Base-by-base conservation (phyloP, 2,888 invertebrate genomes). In the Mycalesis mineus region DNA sequence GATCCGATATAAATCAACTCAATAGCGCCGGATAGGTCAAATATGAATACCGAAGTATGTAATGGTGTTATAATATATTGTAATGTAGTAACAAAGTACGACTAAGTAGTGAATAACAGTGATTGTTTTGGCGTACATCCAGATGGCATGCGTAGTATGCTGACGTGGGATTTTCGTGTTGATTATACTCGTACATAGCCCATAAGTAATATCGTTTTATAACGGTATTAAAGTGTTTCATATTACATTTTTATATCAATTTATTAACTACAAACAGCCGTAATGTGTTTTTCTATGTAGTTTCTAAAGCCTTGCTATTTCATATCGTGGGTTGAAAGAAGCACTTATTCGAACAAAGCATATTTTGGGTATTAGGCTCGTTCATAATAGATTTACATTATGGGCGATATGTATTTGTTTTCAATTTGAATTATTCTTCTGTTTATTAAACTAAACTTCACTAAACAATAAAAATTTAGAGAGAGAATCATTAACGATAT, bases 51-150 rank as follows among this genome's bases (percentile, higher is more conserved):
- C 9, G 9, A 40, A 17, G 40, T 45, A 40, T 2, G 14, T 40
- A 17, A 48, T 48, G 17, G 33, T 37, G n/a, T 57, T 52, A 58
- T 47, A 58, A 55, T 37, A 47, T 57, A 60, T 58, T 58, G 57
- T 57, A 58, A 57, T 53, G 50, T 57, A 53, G 57, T 57, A 53
- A 63, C 62, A 63, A 60, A 55, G 71, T 65, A 65, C 68, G 73
- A 74, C 71, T 86, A 84, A 83, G 78, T 84, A 82, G 80, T 82
- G 84, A 82, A 84, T 85, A 86, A 84, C 82, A 81, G 82, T 86
- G 85, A 87, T 87, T 88, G 86, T 85, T 82, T 88, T 88, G 88
- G 88, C 88, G 74, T 74, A 66, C 76, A 72, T 79, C 88, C 88
- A 88, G 86, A 82, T 82, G 82, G 85, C 83, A 80, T 77, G 79